Evolutionary conservation across 2,797 vertebrate species (phyloP).

Genomic region (Leptodactylus fallax): DNA sequence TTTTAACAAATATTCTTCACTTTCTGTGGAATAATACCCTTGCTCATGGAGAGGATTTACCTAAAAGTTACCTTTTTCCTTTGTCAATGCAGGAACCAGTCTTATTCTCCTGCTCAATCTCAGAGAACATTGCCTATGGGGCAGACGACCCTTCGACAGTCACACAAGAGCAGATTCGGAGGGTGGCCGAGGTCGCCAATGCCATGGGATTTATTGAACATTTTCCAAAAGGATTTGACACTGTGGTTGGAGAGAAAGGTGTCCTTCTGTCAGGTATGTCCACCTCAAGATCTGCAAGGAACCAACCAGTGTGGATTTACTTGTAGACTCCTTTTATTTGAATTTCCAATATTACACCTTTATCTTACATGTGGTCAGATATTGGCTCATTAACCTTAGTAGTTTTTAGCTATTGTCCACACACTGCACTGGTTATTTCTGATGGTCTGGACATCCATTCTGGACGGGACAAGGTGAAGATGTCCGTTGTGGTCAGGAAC

Average conservation of each 20-base stretch:
- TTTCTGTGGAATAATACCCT: no score
- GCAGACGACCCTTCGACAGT: slow-evolving; percentile 81
- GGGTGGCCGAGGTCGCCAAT: slow-evolving; percentile 88
- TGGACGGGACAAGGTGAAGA: no score
- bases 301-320: background rate
- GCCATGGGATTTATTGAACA: slow-evolving; percentile 85
- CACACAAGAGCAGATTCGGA: slow-evolving; percentile 83
- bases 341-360: no score
- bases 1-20: no score
- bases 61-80: background rate
- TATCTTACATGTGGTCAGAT: no score
- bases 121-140: slow-evolving; percentile 96
- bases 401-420: no score
- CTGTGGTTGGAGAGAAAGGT: slow-evolving; percentile 95
- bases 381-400: no score
- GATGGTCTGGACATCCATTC: no score
- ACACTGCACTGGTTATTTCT: no score
- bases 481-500: no score
- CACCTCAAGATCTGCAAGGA: background rate
- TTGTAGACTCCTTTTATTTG: no score
- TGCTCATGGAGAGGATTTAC: no score
- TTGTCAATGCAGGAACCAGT: slow-evolving; percentile 85
- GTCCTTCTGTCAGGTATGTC: slow-evolving; percentile 90
- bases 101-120: slow-evolving; percentile 93
- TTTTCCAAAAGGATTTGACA: slow-evolving; percentile 90